phyloP scores from a whole-genome alignment of 1,140 invertebrate genomes.

The Drosophila grimshawi region DNA sequence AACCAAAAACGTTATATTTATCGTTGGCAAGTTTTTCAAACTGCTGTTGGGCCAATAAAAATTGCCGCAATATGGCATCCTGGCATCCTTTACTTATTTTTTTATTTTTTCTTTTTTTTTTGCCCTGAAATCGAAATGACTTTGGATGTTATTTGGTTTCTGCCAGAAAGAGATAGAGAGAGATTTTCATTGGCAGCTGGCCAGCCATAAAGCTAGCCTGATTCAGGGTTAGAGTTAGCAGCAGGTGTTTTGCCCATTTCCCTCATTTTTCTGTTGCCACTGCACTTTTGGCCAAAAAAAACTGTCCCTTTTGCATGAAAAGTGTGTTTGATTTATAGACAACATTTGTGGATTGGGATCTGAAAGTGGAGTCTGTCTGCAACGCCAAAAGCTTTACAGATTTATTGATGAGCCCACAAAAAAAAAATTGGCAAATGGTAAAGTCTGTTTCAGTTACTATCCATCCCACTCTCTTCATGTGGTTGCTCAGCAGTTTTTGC shows the following conservation, averaged over 20 bases:
- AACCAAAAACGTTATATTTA: constrained; percentile 74
- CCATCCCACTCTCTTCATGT: constrained; percentile 38
- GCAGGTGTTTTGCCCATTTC: constrained; percentile 63
- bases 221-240: constrained; percentile 55
- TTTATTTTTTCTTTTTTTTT: background rate
- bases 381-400: constrained; percentile 65
- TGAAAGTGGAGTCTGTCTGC: constrained; percentile 57
- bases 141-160: constrained; percentile 79
- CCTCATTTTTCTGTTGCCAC: constrained; percentile 11
- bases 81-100: constrained; percentile 10
- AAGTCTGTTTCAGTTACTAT: constrained; percentile 5
- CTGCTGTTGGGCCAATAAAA: constrained; percentile 63
- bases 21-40: constrained; percentile 42
- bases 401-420: constrained; percentile 77
- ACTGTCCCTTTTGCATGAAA: constrained; percentile 49
- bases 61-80: constrained; percentile 68
- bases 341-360: constrained; percentile 30
- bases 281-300: constrained; percentile 24
- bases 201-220: constrained; percentile 42
- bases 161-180: constrained; percentile 51
- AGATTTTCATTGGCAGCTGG: constrained; percentile 72
- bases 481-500: constrained; percentile 59
- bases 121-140: constrained; percentile 72
- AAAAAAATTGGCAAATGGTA: constrained; percentile 55
- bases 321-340: constrained; percentile 72